A percentile compares a stretch with the other conserved stretches of the same genome.
phyloP scores from a whole-genome alignment of 64 coral and sea anemone species.

The Anthopleura sola region DNA sequence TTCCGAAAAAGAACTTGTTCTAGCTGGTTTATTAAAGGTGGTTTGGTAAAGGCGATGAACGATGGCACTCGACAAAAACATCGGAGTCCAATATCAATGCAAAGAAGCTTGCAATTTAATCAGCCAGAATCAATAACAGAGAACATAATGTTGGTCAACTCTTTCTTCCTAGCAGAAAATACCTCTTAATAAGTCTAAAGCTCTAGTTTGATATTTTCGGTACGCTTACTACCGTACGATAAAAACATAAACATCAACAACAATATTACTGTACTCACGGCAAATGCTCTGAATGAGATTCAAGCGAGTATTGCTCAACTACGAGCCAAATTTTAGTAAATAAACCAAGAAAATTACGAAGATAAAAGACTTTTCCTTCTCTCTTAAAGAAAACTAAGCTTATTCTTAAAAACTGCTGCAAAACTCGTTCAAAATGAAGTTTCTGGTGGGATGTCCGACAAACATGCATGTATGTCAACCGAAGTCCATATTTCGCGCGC shows the following conservation, averaged over 20 bases:
- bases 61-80: background rate
- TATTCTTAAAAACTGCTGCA: background rate
- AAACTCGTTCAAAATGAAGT: background rate
- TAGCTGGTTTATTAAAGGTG: background rate
- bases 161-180: background rate
- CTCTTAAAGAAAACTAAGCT: background rate
- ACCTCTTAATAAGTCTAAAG: background rate
- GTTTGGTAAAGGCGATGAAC: background rate
- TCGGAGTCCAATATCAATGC: background rate
- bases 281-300: background rate
- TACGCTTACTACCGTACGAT: background rate
- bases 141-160: background rate
- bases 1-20: background rate
- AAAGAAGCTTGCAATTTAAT: background rate
- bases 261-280: background rate
- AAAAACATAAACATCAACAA: constrained; percentile 5
- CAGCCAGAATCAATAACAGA: background rate
- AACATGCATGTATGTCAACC: no score
- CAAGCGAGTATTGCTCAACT: background rate
- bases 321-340: background rate
- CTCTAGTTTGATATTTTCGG: background rate
- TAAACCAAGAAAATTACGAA: background rate
- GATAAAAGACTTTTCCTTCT: background rate
- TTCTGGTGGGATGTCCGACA: background rate
- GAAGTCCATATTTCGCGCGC: background rate